phyloP scores from a whole-genome alignment of 2,888 invertebrate species.

The Acleris cristana region DNA sequence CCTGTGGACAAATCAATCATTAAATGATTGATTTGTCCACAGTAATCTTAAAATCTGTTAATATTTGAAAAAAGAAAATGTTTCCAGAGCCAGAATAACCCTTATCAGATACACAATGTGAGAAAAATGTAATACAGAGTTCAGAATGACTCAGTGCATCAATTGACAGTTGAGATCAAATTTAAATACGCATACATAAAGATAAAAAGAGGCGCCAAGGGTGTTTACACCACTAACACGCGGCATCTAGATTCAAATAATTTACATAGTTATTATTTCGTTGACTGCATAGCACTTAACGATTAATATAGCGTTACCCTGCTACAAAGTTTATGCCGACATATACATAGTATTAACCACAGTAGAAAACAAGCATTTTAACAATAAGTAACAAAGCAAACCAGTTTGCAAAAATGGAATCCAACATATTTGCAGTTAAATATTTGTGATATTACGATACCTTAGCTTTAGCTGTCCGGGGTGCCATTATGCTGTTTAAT shows the following conservation, averaged over 20 bases:
- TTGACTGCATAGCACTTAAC: no score
- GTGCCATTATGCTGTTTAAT: slow-evolving; percentile 65
- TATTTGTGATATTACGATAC: slow-evolving; percentile 52
- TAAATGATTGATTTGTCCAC: no score
- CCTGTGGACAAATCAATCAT: no score
- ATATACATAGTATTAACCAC: not conserved
- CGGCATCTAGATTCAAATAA: slow-evolving; percentile 12
- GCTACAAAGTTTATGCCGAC: slow-evolving; percentile 2
- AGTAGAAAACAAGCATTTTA: slow-evolving; percentile 19
- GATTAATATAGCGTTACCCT: not conserved
- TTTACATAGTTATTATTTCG: slow-evolving; percentile 6
- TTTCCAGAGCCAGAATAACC: no score
- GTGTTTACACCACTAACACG: slow-evolving; percentile 33
- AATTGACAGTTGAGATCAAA: slow-evolving; percentile 26
- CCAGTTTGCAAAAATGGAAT: slow-evolving; percentile 50
- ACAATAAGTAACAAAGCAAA: slow-evolving; percentile 58
- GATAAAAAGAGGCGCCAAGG: slow-evolving; percentile 33
- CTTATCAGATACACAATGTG: not conserved
- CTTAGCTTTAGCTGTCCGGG: slow-evolving; percentile 71
- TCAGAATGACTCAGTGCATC: slow-evolving; percentile 10
- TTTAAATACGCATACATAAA: slow-evolving; percentile 26
- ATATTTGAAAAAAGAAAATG: no score
- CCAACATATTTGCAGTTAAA: slow-evolving; percentile 40
- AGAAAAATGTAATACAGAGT: not conserved
- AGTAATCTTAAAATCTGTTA: no score